A percentile compares a stretch with the other conserved stretches of the same genome.
phyloP scores from a whole-genome alignment of 2,797 vertebrate genomes.

The Acipenser oxyrinchus region DNA sequence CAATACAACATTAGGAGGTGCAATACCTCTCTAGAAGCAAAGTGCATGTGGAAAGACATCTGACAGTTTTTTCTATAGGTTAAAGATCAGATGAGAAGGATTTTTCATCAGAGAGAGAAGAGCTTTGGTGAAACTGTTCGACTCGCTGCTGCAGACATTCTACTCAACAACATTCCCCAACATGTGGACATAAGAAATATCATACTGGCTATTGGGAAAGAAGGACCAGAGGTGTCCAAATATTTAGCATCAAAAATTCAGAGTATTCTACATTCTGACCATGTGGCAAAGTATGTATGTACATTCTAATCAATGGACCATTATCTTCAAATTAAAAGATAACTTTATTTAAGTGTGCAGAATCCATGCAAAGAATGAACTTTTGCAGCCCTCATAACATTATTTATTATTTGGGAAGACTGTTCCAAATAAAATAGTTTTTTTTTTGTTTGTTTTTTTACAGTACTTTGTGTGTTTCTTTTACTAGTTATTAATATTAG shows the following conservation, averaged over 20 bases:
- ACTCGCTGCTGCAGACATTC: slow-evolving; percentile 39
- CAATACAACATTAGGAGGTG: too few relatives aligned
- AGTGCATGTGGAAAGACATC: too few relatives aligned
- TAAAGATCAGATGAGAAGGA: slow-evolving; percentile 39
- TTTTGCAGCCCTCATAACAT: too few relatives aligned
- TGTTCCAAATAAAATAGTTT: too few relatives aligned
- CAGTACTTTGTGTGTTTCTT: too few relatives aligned
- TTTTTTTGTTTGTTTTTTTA: too few relatives aligned
- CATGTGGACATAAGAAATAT: slow-evolving; percentile 43
- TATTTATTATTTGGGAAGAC: too few relatives aligned
- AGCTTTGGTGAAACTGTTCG: slow-evolving; percentile 30
- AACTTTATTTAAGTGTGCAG: too few relatives aligned
- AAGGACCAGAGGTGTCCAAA: slow-evolving; percentile 30
- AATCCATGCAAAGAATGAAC: too few relatives aligned
- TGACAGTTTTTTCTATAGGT: slow-evolving; percentile 25
- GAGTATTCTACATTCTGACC: slow-evolving; percentile 22
- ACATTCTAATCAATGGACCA: not conserved
- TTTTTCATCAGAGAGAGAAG: slow-evolving; percentile 39
- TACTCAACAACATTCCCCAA: slow-evolving; percentile 30
- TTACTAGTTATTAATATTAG: too few relatives aligned
- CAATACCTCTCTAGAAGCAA: too few relatives aligned
- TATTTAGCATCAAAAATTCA: slow-evolving; percentile 43
- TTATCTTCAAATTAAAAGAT: too few relatives aligned
- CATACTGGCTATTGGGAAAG: slow-evolving; percentile 24
- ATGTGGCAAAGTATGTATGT: slow-evolving; percentile 30